A percentile compares a stretch with the other conserved stretches of the same genome.
These are phyloP conservation scores for Climacteris rufus DNA, from an alignment of 2,113 vertebrate species.

Conservation along the genomic window DNA sequence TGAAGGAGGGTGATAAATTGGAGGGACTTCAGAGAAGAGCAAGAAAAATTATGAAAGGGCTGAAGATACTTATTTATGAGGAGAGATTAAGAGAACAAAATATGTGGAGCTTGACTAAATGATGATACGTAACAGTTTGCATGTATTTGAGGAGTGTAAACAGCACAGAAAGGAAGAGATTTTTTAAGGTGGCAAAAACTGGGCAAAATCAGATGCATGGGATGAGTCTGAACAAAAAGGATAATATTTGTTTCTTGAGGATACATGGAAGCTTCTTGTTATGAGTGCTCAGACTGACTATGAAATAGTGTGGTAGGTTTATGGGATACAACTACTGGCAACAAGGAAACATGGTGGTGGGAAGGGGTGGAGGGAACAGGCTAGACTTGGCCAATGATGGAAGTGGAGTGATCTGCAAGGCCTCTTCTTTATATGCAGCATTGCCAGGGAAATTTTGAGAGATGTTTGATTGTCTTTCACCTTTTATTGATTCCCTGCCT, in stretches of 20 bases:
- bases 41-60: conserved; percentile 11
- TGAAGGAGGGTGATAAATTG: conserved; percentile 16
- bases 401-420: background rate
- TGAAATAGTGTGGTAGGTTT: background rate
- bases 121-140: background rate
- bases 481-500: background rate
- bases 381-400: background rate
- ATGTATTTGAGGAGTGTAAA: conserved; percentile 18
- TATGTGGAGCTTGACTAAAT: conserved; percentile 16
- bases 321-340: background rate
- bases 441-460: background rate
- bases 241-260: background rate
- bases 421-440: background rate
- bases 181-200: background rate
- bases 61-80: conserved; percentile 12
- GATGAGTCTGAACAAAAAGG: background rate
- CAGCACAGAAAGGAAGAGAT: background rate
- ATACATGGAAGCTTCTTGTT: background rate
- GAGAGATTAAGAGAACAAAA: conserved; percentile 33
- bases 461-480: background rate
- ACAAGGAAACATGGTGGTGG: background rate
- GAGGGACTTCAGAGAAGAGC: conserved; percentile 25
- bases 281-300: background rate
- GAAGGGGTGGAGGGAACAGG: background rate
- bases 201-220: background rate